Conservation (phyloP, 2,888 invertebrate species). For the Drymonia ruficornis region DNA sequence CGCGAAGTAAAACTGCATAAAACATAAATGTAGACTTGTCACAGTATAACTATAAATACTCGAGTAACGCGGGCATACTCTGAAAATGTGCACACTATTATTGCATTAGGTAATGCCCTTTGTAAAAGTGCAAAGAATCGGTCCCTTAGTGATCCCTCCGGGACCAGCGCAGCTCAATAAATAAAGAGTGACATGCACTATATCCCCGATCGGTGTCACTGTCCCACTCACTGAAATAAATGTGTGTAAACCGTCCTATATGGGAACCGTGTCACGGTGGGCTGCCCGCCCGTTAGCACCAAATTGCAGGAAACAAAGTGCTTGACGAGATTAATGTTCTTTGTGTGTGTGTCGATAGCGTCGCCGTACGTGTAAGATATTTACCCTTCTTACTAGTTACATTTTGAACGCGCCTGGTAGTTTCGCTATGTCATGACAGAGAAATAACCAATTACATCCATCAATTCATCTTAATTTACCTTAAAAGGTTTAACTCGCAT, state of each 20-base stretch:
- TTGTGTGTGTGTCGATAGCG: not conserved
- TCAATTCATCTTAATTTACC: no score
- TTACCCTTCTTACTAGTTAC: no score
- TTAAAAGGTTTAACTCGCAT: no score
- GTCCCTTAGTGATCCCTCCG: slow-evolving; percentile 7
- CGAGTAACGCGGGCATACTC: not conserved
- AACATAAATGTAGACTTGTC: not conserved
- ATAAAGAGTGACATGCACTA: slow-evolving; percentile 33
- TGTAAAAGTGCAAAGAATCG: not conserved
- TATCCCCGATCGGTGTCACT: slow-evolving; percentile 20
- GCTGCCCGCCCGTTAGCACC: slow-evolving; percentile 9
- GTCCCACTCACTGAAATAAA: slow-evolving; percentile 38
- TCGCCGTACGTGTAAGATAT: no score
- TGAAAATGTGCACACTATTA: no score
- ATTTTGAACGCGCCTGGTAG: no score
- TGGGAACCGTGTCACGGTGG: slow-evolving; percentile 39
- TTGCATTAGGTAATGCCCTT: not conserved
- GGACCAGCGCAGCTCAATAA: slow-evolving; percentile 19
- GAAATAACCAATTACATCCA: no score
- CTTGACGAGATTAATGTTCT: not conserved
- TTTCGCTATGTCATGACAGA: no score
- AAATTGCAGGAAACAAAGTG: not conserved
- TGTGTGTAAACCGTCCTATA: slow-evolving; percentile 23
- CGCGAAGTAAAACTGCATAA: not conserved
- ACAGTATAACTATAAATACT: not conserved